A percentile compares a stretch with the other conserved stretches of the same genome.
phyloP scores from a whole-genome alignment of 2,888 invertebrate species.

The Dolichomitus sp. region DNA sequence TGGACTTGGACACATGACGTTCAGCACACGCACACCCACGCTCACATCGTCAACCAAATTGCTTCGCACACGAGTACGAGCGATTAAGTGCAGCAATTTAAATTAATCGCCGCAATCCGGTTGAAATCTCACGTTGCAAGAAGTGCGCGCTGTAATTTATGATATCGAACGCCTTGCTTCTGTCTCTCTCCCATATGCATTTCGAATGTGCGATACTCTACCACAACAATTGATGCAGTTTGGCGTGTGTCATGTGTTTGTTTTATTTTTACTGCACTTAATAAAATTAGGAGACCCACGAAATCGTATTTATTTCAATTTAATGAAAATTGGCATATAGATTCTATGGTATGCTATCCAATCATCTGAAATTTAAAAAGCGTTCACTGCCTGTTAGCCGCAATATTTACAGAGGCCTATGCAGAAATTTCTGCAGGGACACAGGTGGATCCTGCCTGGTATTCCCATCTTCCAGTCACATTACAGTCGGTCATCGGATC shows the following conservation, averaged over 20 bases:
- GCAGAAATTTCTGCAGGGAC: too few relatives aligned
- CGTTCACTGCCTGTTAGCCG: too few relatives aligned
- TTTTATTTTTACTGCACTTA: not conserved
- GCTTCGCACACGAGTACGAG: slow-evolving; percentile 41
- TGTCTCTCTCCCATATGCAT: not conserved
- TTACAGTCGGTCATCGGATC: too few relatives aligned
- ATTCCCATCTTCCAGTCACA: too few relatives aligned
- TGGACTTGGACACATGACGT: not conserved
- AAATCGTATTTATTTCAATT: not conserved
- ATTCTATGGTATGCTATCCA: too few relatives aligned
- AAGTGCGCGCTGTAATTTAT: slow-evolving; percentile 57
- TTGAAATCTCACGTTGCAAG: slow-evolving; percentile 64
- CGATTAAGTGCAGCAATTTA: slow-evolving; percentile 66
- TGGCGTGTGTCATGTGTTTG: not conserved
- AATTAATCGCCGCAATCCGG: slow-evolving; percentile 68
- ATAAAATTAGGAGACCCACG: not conserved
- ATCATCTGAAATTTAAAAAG: too few relatives aligned
- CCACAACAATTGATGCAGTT: not conserved
- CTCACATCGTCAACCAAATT: slow-evolving; percentile 30
- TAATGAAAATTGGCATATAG: not conserved
- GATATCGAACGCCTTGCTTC: slow-evolving; percentile 35
- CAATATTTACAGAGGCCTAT: too few relatives aligned
- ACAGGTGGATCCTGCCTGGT: too few relatives aligned
- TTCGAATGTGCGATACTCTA: slow-evolving; percentile 33
- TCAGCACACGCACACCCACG: slow-evolving; percentile 20